Base-by-base conservation (phyloP, 2,888 invertebrate species). In the Caenorhabditis angaria region DNA sequence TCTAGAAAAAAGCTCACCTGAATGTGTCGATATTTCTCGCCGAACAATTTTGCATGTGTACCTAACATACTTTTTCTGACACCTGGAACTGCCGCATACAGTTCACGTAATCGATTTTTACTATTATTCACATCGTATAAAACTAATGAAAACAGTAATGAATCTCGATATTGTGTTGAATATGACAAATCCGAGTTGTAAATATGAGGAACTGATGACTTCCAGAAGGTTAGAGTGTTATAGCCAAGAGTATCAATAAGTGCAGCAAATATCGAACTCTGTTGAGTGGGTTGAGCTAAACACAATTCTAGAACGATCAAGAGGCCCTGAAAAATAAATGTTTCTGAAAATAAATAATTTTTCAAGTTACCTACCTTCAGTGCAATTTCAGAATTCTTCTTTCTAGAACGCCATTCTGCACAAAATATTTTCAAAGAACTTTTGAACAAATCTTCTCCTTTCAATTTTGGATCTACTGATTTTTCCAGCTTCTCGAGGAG, bases 11-110 rank as follows among this genome's bases (percentile, higher is more conserved):
- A 12, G 53, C 20, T n/a, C 61, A 80, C 80, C 61, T 79, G 79
- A 24, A 83, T 55, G 64, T 81, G 81, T 12, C 77, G 61, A 64
- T 78, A 83, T 65, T 77, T 76, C 47, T 84, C 84, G 12, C 81
- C 83, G 61, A 85, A 85, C 20, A 78, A 70, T 63, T 85, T 85
- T 8, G 85, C 84, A 57, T 79, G 77, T 1, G 76, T 77, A 25
- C 84, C 85, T 22, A 85, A 68, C 81, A 85, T 77, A 61, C 82
- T 82, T 65, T 83, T 79, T 12, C 83, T 60, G 24, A 85, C 76
- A 8, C 84, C 83, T 2, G 85, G 85, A 8, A 84, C 82, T 4
- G 85, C 84, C 1, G 85, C 85, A 71, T 83, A 85, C 6, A 85
- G 68, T 65, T 85, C 85, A 6, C 83, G 59, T 12, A 83, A 64